Evolutionary conservation across 2,113 vertebrate species (phyloP).

Genomic region (Brachyhypopomus occidentalis): DNA sequence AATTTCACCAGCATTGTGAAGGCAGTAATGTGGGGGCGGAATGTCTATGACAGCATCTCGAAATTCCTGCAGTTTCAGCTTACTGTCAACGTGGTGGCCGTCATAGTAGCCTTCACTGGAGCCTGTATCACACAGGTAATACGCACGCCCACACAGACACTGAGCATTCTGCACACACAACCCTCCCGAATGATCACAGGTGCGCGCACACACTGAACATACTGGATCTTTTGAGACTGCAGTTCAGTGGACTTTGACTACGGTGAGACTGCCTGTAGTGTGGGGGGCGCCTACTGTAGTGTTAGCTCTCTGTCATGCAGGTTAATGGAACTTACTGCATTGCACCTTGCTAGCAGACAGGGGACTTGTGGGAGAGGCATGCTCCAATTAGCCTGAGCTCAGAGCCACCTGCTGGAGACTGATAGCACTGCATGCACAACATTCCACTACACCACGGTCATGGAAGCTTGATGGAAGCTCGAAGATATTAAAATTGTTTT

Average conservation of each 20-base stretch:
- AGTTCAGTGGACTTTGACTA: neutral
- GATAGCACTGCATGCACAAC: conserved; percentile 12
- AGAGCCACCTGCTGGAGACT: conserved; percentile 45
- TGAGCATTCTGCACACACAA: conserved; percentile 5
- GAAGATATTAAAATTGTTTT: too few relatives aligned
- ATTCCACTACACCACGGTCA: neutral
- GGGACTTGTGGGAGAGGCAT: conserved; percentile 20
- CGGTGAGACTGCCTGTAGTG: neutral
- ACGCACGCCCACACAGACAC: conserved; percentile 17
- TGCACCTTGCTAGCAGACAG: conserved; percentile 35
- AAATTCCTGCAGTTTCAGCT: conserved; percentile 95
- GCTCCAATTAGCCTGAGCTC: conserved; percentile 5
- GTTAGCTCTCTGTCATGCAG: conserved; percentile 27
- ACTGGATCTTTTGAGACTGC: neutral
- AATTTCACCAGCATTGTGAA: conserved; percentile 93
- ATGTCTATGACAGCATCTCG: conserved; percentile 91
- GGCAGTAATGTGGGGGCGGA: conserved; percentile 92
- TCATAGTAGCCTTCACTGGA: conserved; percentile 90
- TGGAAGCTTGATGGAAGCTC: neutral
- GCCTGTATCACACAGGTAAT: conserved; percentile 91
- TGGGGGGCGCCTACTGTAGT: neutral
- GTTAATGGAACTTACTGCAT: conserved; percentile 44
- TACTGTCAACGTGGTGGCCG: conserved; percentile 90
- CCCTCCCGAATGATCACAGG: conserved; percentile 29
- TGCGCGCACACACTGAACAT: conserved; percentile 9